Conservation (phyloP, 2,113 vertebrate species). For the Rhinolophus ferrumequinum region DNA sequence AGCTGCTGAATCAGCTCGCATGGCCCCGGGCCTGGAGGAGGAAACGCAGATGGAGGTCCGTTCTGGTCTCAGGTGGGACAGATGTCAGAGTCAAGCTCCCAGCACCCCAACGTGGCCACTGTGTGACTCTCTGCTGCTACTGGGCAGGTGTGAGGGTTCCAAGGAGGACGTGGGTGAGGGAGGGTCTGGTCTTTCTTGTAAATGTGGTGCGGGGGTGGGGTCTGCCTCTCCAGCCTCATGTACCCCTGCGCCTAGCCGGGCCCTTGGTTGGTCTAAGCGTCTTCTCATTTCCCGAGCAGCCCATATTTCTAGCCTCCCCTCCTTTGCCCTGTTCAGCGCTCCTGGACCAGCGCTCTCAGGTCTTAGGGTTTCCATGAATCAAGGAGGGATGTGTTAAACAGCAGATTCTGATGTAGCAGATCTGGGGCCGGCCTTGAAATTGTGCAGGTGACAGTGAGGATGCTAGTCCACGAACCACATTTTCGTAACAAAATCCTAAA, state of each 20-base stretch:
- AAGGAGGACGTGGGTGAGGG: neutral
- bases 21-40: neutral
- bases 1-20: conserved; percentile 21
- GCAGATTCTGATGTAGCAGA: neutral
- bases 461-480: too few relatives aligned
- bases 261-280: neutral
- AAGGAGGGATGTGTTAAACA: neutral
- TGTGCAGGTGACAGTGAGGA: too few relatives aligned
- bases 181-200: neutral
- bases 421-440: too few relatives aligned
- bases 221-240: neutral
- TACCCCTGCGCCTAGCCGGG: too few relatives aligned
- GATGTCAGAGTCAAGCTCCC: neutral
- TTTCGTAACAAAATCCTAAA: too few relatives aligned
- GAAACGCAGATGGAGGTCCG: neutral
- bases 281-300: neutral
- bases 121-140: neutral
- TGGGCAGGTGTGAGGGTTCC: neutral
- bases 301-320: neutral
- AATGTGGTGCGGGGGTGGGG: neutral
- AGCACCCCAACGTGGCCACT: too few relatives aligned
- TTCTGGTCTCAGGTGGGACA: neutral
- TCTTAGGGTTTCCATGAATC: neutral
- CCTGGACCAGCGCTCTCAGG: neutral
- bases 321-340: neutral